Percentiles rank a stretch among this genome's conserved stretches.
Evolutionary conservation across 2,888 invertebrate genomes (phyloP).

Genomic region (Drosophila mayaguana): DNA sequence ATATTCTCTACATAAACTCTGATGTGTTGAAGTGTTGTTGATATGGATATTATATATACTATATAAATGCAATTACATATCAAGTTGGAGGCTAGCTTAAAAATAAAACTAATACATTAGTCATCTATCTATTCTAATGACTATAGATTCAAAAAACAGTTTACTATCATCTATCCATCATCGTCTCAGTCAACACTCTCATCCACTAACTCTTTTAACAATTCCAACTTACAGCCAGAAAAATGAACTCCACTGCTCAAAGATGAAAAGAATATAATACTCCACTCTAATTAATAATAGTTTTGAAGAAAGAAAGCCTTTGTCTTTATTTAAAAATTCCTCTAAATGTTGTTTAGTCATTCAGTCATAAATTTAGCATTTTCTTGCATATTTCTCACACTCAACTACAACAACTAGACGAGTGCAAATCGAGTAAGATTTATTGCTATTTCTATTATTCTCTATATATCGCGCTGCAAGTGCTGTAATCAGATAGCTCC

Average conservation of each 20-base stretch:
- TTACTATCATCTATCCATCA: too few species aligned
- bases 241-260: too few species aligned
- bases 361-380: not conserved
- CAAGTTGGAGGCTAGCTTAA: not conserved
- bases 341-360: not conserved
- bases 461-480: constrained; percentile 1
- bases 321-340: not conserved
- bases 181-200: too few species aligned
- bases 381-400: not conserved
- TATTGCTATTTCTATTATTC: not conserved
- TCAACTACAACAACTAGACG: not conserved
- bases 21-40: not conserved
- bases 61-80: not conserved
- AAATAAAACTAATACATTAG: too few species aligned
- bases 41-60: too few species aligned
- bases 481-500: constrained; percentile 39
- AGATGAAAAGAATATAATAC: too few species aligned
- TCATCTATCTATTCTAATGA: too few species aligned
- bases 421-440: not conserved
- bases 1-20: not conserved
- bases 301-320: too few species aligned
- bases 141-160: too few species aligned
- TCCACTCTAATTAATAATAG: too few species aligned
- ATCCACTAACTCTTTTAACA: too few species aligned
- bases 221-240: too few species aligned